Evolutionary conservation across 53 echinoderm and acorn worm genomes (phyloP), one percentile per base, ranked within the genome.

Genomic region (Holothuria scabra): DNA sequence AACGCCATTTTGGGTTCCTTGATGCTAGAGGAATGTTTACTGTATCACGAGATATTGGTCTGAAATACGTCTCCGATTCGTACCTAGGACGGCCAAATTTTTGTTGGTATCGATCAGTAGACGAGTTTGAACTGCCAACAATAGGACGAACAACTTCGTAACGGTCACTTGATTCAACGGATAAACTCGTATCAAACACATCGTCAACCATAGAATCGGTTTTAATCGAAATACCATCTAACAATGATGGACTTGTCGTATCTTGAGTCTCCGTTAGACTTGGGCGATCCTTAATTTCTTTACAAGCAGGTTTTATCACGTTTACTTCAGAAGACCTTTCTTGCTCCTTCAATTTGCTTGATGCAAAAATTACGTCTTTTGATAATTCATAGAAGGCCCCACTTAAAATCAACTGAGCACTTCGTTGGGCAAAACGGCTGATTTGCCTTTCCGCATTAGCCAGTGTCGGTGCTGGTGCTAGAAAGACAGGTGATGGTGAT

Each of bases 361-460:
- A 33, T 29, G 44, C 74, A 30, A 83, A 75, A 30, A 81, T 74
- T 0, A 84, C 60, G 59, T 87, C 79, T 78, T 92, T 93, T 1
- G 96, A 90, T 22, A 96, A 70, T 46, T 96, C 96, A 64, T 91
- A 86, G 75, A 91, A 83, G 1, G 80, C 96, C 8, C 44, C 33
- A 13, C 86, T 86, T 48, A 96, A 41, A 35, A 96, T 59, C 59
- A 71, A 46, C 25, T 90, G 90, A 25, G 96, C 86, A 59, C 88
- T 79, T 22, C 82, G 88, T 46, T 91, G 92, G n/a, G 93, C 96
- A 58, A 87, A 96, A 13, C n/a, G 46, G 24, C 69, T 32, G 0
- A 85, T 81, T n/a, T 71, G 74, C 29, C 80, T 55, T 44, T 76
- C 80, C 29, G 83, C 20, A 7, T 60, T 60, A 11, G 60, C 83